Evolutionary conservation across 1,140 invertebrate species (phyloP), one percentile per base, ranked within the genome.

Genomic region (Drosophila bocqueti): DNA sequence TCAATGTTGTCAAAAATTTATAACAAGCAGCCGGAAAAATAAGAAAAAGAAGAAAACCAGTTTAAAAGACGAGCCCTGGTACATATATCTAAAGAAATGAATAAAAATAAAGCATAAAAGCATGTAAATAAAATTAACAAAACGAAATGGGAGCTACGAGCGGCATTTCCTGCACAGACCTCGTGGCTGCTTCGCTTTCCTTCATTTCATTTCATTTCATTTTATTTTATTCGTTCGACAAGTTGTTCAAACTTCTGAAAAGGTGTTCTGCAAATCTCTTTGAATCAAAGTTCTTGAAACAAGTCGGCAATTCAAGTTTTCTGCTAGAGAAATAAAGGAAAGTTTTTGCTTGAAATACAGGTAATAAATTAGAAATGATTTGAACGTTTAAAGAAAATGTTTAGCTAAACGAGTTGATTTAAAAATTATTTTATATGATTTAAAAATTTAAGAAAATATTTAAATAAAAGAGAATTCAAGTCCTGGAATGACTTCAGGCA

Each of bases 111-210:
- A 67, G 67, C 66, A 84, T 79, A 90, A 84, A 89, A 75, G 87
- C 61, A 81, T 81, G 85, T 81, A 89, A 89, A 89, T 90, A 85
- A 89, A 89, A 89, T 89, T 90, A 89, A 89, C 74, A 84, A 40
- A 81, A 76, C 64, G 52, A 84, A 65, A 75, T 54, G 40, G 43
- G 18, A 68, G 61, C 54, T 49, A 50, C 43, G 40, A 68, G 57
- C 47, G 15, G 26, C 40, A 43, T 26, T 72, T 71, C 40, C 61
- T 21, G 47, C 47, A 40, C 18, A 38, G 18, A 16, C 34, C 45
- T 10, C 38, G 18, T 15, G 13, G 7, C 34, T 5, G 31, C 34
- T 66, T 66, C 2, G 29, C 29, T 34, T 62, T 49, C 3, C 26
- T 34, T 59, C 31, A 29, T 36, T 68, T 52, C 46, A 52, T 67